Conservation (phyloP, 2,113 vertebrate species). For the Hepsetus odoe region DNA sequence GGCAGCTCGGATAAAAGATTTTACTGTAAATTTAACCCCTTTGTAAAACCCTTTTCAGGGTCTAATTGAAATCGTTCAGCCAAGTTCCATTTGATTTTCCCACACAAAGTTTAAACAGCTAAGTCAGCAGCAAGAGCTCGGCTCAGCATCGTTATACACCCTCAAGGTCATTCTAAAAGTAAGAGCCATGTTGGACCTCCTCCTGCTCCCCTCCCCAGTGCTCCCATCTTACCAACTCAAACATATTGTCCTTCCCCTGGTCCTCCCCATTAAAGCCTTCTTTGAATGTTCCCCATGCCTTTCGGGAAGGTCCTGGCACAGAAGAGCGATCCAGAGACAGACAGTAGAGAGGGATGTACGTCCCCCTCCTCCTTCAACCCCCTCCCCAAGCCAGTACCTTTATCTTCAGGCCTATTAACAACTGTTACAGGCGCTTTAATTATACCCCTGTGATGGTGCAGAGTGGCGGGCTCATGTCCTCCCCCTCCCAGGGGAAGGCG, state of each 20-base stretch:
- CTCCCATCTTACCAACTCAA: conserved; percentile 44
- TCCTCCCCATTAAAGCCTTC: conserved; percentile 50
- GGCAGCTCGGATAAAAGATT: too few relatives aligned
- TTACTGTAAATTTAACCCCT: too few relatives aligned
- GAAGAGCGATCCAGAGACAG: conserved; percentile 65
- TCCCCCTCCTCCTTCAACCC: conserved; percentile 36
- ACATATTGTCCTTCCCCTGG: conserved; percentile 53
- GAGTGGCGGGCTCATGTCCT: conserved; percentile 96
- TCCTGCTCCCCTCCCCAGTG: conserved; percentile 37
- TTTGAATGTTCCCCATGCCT: conserved; percentile 55
- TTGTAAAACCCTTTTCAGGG: neutral
- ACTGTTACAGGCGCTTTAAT: conserved; percentile 98
- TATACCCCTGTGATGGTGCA: conserved; percentile 92
- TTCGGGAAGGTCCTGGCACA: conserved; percentile 70
- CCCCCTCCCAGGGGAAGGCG: conserved; percentile 92
- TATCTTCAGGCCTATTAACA: conserved; percentile 98
- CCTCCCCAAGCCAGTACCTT: conserved; percentile 83
- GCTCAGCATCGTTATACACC: neutral
- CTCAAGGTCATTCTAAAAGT: conserved; percentile 47
- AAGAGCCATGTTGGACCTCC: conserved; percentile 24
- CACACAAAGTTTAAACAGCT: neutral
- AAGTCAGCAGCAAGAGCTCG: conserved; percentile 28
- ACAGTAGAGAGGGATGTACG: conserved; percentile 57
- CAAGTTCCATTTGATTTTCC: conserved; percentile 4
- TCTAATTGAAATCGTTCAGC: neutral